A percentile compares a stretch with the other conserved stretches of the same genome.
Conservation (phyloP, 2,797 vertebrate genomes). For the Dendrocincla tyrannina region DNA sequence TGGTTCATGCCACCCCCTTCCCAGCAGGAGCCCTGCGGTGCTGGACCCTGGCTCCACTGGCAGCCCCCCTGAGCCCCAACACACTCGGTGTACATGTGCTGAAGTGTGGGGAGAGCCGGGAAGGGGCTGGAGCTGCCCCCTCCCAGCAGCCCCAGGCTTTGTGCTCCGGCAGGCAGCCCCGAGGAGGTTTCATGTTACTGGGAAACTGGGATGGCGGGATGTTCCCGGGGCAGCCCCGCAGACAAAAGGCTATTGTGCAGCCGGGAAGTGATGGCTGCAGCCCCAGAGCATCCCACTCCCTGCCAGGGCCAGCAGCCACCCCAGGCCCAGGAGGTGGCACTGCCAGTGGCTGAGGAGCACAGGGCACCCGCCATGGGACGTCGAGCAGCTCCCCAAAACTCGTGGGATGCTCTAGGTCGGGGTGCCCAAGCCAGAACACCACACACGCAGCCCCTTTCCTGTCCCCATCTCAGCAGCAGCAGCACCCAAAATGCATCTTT, state of each 20-base stretch:
- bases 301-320: neutral
- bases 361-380: accelerated
- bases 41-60: neutral
- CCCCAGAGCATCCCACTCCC: slow-evolving; percentile 1
- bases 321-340: neutral
- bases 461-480: neutral
- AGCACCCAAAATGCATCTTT: accelerated
- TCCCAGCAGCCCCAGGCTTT: slow-evolving; percentile 4
- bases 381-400: neutral
- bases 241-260: slow-evolving; percentile 65
- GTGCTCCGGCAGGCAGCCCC: slow-evolving; percentile 28
- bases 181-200: slow-evolving; percentile 62
- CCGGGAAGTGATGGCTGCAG: neutral
- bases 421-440: neutral
- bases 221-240: slow-evolving; percentile 36
- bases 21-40: accelerated
- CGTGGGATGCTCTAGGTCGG: neutral
- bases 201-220: slow-evolving; percentile 43
- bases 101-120: accelerated
- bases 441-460: too few relatives aligned
- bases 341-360: neutral
- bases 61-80: neutral
- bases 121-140: neutral
- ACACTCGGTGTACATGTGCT: neutral
- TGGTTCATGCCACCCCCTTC: neutral